Evolutionary conservation across 2,888 invertebrate genomes (phyloP).

Genomic region (Calephelis perditalis): DNA sequence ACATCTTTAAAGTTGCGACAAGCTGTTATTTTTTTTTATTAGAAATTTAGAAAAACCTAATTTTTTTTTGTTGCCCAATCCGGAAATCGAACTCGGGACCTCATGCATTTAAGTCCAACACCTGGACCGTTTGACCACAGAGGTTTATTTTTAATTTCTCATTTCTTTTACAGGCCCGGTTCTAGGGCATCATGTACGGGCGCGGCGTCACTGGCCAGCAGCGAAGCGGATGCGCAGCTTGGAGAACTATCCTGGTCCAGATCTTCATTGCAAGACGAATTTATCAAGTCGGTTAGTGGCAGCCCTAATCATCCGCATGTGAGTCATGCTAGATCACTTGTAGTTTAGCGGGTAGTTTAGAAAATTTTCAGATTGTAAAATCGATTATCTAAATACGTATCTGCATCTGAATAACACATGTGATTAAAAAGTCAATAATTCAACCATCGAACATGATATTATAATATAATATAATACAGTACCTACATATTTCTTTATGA

Average conservation of each 20-base stretch:
- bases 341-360: conserved; percentile 1
- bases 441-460: too few species aligned
- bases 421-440: too few species aligned
- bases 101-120: too few species aligned
- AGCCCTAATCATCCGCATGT: conserved; percentile 66
- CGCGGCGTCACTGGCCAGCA: conserved; percentile 74
- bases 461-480: too few species aligned
- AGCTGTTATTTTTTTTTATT: not conserved
- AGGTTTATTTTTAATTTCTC: not conserved
- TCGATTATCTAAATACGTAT: not conserved
- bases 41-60: too few species aligned
- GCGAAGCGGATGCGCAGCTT: conserved; percentile 68
- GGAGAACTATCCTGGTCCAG: conserved; percentile 81
- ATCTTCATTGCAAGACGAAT: conserved; percentile 82
- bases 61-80: too few species aligned
- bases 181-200: conserved; percentile 80
- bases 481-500: too few species aligned
- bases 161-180: conserved; percentile 47
- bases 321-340: conserved; percentile 43
- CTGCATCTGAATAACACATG: too few species aligned
- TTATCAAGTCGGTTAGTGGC: conserved; percentile 81
- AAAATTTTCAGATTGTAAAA: not conserved
- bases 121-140: not conserved
- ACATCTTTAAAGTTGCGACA: too few species aligned
- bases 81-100: too few species aligned